Base-by-base conservation (phyloP, 2,113 vertebrate species). In the Anolis carolinensis region DNA sequence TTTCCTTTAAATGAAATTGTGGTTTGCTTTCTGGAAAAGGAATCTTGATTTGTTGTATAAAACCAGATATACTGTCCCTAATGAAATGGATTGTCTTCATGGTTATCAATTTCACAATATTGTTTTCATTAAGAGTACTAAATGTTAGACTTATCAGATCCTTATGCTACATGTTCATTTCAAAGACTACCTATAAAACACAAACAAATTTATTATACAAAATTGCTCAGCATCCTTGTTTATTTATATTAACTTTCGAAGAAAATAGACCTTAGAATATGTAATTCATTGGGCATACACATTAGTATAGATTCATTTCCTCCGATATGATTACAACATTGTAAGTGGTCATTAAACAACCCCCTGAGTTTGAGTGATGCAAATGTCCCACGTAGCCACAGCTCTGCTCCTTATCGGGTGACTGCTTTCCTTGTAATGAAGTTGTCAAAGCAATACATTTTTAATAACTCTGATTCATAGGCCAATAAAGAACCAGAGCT, bases 381-480 rank as follows among this genome's bases (percentile, higher is more conserved):
- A 79, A 48, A 59, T 59, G 8, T 74, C 84, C 68, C 82, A 82
- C 91, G 81, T 74, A 88, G 39, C 68, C 67, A 25, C 39, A 92
- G 52, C 89, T 90, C 82, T 88, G 7, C 11, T 84, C 55, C 85
- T 36, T 91, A 72, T 88, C 39, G 88, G 86, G 90, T 88, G 63
- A 92, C 84, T 91, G 83, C 10, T 90, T 9, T 80, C 48, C 77
- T 91, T 90, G 84, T 86, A 92, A 94, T 93, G 78, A 91, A 85
- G 87, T 81, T 91, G 84, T 85, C 89, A 83, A 84, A 87, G 79
- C 27, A 73, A 65, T 79, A 34, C 21, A 88, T 91, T 92, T 93
- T 89, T 93, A 91, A 83, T 59, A 88, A 50, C 70, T 75, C 10
- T 32, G 48, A 87, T 93, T 92, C 63, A n/a, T 32, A 81, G 2